phyloP scores from a whole-genome alignment of 2,113 vertebrate genomes.

The Steatornis caripensis region DNA sequence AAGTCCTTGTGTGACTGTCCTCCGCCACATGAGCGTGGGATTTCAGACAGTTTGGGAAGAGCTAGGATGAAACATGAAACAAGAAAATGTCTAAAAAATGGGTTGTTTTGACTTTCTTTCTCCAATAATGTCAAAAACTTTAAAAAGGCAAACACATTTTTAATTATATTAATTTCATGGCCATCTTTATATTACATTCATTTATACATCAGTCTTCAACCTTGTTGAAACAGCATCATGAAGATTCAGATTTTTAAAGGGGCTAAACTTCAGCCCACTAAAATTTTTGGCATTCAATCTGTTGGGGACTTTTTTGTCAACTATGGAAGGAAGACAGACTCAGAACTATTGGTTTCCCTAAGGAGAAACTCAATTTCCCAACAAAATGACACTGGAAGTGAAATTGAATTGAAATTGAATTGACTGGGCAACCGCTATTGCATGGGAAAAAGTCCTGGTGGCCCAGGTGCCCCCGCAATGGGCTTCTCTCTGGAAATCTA shows the following conservation, averaged over 20 bases:
- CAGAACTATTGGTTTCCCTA: not conserved
- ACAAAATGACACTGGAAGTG: not conserved
- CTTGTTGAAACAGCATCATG: not conserved
- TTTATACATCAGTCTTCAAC: not conserved
- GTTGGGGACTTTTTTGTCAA: not conserved
- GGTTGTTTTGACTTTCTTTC: not conserved
- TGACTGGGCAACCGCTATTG: not conserved
- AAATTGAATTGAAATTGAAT: too few species aligned
- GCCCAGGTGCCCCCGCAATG: not conserved
- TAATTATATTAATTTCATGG: not conserved
- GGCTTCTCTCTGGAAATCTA: not conserved
- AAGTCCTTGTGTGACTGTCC: not conserved
- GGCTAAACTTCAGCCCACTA: not conserved
- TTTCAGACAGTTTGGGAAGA: not conserved
- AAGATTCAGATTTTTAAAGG: not conserved
- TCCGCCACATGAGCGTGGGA: accelerated
- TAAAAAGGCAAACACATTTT: not conserved
- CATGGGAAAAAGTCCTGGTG: not conserved
- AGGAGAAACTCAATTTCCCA: not conserved
- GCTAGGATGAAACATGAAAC: accelerated
- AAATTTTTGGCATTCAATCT: not conserved
- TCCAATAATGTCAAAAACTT: not conserved
- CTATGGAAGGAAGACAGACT: not conserved
- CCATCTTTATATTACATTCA: not conserved
- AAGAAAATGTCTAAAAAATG: not conserved